Conservation (phyloP, 2,797 vertebrate genomes). For the Sorex maritimensis region DNA sequence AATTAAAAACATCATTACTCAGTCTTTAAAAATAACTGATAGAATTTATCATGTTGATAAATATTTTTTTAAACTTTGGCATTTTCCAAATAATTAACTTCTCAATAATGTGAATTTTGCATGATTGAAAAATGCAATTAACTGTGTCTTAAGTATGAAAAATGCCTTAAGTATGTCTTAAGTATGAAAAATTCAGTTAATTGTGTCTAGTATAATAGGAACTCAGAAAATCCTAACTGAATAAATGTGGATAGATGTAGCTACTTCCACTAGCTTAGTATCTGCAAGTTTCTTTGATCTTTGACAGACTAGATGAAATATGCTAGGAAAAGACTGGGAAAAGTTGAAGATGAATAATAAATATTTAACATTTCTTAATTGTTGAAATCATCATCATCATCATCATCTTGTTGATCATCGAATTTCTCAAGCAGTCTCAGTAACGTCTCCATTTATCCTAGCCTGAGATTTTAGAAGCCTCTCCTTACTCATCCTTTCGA, state of each 20-base stretch:
- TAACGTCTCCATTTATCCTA: too few species aligned
- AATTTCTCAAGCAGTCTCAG: too few species aligned
- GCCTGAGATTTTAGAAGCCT: too few species aligned
- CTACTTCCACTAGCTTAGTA: constrained; percentile 41
- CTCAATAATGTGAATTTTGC: constrained; percentile 10
- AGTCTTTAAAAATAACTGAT: not conserved
- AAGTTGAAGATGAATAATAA: constrained; percentile 22
- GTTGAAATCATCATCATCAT: not conserved
- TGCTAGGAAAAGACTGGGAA: constrained; percentile 47
- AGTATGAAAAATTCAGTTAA: not conserved
- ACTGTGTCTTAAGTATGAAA: constrained; percentile 20
- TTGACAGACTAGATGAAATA: constrained; percentile 44
- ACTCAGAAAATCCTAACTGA: not conserved
- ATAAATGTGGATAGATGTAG: not conserved
- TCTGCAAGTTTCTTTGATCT: constrained; percentile 4
- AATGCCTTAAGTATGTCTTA: constrained; percentile 15
- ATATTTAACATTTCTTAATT: constrained; percentile 30
- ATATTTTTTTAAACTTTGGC: not conserved
- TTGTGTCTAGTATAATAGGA: not conserved
- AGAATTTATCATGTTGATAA: not conserved
- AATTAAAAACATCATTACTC: not conserved
- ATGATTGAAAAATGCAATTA: not conserved
- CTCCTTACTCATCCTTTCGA: too few species aligned
- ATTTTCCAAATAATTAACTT: constrained; percentile 69
- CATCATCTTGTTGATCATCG: too few species aligned